Evolutionary conservation across 2,797 vertebrate species (phyloP).

Genomic region (Clarias platycephalus): DNA sequence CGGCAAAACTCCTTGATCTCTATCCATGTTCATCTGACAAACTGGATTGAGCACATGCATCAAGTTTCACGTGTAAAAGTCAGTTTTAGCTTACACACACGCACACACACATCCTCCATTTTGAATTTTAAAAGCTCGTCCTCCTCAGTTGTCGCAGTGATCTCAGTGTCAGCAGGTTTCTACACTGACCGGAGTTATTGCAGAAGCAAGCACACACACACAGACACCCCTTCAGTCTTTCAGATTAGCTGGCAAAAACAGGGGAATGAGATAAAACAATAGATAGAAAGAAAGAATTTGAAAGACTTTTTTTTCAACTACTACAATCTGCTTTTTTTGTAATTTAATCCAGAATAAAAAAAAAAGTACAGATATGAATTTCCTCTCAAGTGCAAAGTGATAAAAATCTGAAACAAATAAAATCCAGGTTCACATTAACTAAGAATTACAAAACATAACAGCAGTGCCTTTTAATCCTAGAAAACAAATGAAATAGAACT

Average conservation of each 20-base stretch:
- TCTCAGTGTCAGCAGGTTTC: constrained; percentile 78
- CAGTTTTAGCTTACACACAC: constrained; percentile 19
- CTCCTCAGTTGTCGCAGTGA: constrained; percentile 76
- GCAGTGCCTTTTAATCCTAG: background rate
- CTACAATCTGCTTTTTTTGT: background rate
- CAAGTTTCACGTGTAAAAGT: constrained; percentile 23
- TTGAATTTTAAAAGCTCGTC: constrained; percentile 82
- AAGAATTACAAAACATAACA: background rate
- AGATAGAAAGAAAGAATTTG: background rate
- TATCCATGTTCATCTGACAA: background rate
- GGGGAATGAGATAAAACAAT: background rate
- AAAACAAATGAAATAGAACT: background rate
- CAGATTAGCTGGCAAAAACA: constrained; percentile 16
- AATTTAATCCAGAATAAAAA: background rate
- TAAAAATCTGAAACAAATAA: background rate
- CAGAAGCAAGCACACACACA: constrained; percentile 63
- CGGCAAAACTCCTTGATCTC: background rate
- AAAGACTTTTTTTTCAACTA: background rate
- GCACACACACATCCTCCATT: constrained; percentile 65
- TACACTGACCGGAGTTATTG: constrained; percentile 75
- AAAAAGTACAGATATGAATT: background rate
- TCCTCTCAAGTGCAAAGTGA: background rate
- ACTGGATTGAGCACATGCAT: background rate
- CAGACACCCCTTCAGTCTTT: constrained; percentile 44
- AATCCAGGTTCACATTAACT: background rate